Percentiles rank a stretch among this genome's conserved stretches.
Evolutionary conservation across 2,888 invertebrate species (phyloP).

Genomic region (Entomobrya multifasciata): DNA sequence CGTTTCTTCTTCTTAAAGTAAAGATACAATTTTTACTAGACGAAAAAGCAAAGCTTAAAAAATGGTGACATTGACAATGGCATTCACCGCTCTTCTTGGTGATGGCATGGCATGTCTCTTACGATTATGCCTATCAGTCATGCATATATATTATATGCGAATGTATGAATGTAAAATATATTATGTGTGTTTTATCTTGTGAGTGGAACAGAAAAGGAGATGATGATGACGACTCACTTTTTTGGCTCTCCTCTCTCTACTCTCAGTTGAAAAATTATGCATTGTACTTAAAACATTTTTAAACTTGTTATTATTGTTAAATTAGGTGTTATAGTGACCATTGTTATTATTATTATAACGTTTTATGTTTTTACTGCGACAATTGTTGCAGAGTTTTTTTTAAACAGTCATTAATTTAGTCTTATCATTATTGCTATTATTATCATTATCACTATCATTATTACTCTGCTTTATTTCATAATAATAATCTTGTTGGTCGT

Average conservation of each 20-base stretch:
- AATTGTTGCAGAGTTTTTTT: background rate
- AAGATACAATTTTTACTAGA: background rate
- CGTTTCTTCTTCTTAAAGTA: conserved; percentile 8
- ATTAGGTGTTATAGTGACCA: conserved; percentile 49
- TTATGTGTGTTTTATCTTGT: too few species aligned
- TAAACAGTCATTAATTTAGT: conserved; percentile 30
- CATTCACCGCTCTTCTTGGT: conserved; percentile 23
- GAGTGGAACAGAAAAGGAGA: too few species aligned
- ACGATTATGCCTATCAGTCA: conserved; percentile 8
- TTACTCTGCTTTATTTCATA: conserved; percentile 18
- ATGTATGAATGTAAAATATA: too few species aligned
- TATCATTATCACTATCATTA: background rate
- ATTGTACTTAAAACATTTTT: conserved; percentile 30
- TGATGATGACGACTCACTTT: background rate
- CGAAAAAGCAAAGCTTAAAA: conserved; percentile 2
- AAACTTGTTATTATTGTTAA: conserved; percentile 39
- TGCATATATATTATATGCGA: too few species aligned
- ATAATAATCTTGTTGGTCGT: background rate
- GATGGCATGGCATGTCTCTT: conserved; percentile 36
- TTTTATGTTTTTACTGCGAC: conserved; percentile 3
- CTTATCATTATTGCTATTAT: conserved; percentile 15
- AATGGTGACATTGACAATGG: conserved; percentile 72
- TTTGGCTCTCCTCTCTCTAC: background rate
- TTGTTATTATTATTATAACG: conserved; percentile 57
- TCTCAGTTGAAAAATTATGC: conserved; percentile 21